phyloP scores from a whole-genome alignment of 2,888 invertebrate genomes.

The Amblyteles armatorius region DNA sequence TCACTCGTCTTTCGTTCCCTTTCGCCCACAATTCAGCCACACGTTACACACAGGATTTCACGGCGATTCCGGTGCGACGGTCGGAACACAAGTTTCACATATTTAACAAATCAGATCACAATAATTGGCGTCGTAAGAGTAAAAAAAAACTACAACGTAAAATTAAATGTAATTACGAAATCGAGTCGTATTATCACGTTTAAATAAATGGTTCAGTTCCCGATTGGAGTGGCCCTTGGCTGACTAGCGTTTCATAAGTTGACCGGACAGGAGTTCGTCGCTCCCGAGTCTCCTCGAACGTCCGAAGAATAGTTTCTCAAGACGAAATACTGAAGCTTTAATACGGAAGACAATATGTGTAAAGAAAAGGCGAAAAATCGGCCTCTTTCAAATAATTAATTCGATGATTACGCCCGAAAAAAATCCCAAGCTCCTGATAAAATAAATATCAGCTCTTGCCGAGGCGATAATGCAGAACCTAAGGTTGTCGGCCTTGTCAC shows the following conservation, averaged over 20 bases:
- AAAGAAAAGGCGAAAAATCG: background rate
- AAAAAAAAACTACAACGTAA: background rate
- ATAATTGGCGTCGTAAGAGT: background rate
- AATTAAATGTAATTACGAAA: slow-evolving; percentile 11
- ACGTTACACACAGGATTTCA: background rate
- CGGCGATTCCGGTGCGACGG: background rate
- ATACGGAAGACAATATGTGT: slow-evolving; percentile 41
- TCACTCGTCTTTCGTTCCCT: slow-evolving; percentile 12
- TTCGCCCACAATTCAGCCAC: slow-evolving; percentile 1
- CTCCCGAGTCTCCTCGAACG: background rate
- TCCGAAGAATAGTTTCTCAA: slow-evolving; percentile 14
- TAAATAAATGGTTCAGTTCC: slow-evolving; percentile 3
- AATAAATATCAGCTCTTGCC: background rate
- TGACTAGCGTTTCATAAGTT: slow-evolving; percentile 26
- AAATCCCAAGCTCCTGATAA: background rate
- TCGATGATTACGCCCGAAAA: slow-evolving; percentile 10
- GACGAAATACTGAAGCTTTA: slow-evolving; percentile 58
- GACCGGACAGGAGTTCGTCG: background rate
- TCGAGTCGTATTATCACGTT: background rate
- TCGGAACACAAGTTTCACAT: background rate
- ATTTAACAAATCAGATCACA: slow-evolving; percentile 20
- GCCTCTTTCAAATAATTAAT: background rate
- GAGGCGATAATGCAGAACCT: background rate
- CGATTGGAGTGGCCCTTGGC: slow-evolving; percentile 1
- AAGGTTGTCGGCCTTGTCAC: background rate